phyloP scores from a whole-genome alignment of 2,888 invertebrate genomes.

The Agriotes lineatus region DNA sequence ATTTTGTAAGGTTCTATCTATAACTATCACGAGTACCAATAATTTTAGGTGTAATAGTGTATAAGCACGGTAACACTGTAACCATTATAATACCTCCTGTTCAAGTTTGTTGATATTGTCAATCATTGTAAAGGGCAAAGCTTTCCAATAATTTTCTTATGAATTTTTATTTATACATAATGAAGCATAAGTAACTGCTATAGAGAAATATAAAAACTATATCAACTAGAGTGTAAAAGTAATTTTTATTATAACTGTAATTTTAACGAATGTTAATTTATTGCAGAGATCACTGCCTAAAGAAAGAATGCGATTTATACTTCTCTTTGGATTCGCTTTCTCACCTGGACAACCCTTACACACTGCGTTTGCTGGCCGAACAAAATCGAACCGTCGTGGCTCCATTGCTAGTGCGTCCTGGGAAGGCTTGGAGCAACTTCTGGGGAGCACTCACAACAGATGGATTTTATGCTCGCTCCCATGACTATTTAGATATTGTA shows the following conservation, averaged over 20 bases:
- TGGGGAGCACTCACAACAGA: slow-evolving; percentile 94
- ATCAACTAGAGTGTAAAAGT: too few relatives aligned
- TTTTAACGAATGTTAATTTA: background rate
- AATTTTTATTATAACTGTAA: background rate
- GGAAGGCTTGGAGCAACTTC: slow-evolving; percentile 97
- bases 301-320: slow-evolving; percentile 84
- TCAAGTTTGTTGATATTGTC: too few relatives aligned
- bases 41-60: too few relatives aligned
- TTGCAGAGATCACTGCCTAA: slow-evolving; percentile 81
- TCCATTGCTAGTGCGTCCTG: slow-evolving; percentile 86
- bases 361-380: slow-evolving; percentile 80
- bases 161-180: too few relatives aligned
- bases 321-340: slow-evolving; percentile 89
- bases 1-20: too few relatives aligned
- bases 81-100: too few relatives aligned
- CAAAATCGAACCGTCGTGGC: slow-evolving; percentile 82
- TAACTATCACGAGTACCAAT: too few relatives aligned
- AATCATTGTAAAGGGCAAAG: too few relatives aligned
- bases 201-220: too few relatives aligned
- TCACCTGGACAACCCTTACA: slow-evolving; percentile 82
- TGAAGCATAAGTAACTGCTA: too few relatives aligned
- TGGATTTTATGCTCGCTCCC: slow-evolving; percentile 94
- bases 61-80: too few relatives aligned
- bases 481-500: slow-evolving; percentile 96
- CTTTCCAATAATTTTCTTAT: too few relatives aligned